Conservation (phyloP, 2,113 vertebrate genomes). For the Benitochromis conjunctus region DNA sequence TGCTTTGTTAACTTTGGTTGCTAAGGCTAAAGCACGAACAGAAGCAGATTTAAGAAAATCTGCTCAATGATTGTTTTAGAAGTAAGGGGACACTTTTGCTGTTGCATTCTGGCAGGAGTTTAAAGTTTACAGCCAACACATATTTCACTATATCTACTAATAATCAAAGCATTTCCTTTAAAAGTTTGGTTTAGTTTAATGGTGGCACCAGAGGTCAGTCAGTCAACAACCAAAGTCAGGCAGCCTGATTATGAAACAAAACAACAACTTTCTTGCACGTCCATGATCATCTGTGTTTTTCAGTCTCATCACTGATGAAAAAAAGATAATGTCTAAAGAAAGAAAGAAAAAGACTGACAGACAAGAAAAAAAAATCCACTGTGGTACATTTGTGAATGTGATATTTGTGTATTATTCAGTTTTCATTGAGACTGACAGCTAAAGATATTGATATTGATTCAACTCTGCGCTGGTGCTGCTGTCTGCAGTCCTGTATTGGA, state of each 20-base stretch:
- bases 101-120: neutral
- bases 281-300: neutral
- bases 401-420: neutral
- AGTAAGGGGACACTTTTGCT: neutral
- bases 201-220: neutral
- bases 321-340: neutral
- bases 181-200: neutral
- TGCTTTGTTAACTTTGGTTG: neutral
- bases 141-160: neutral
- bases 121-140: neutral
- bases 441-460: neutral
- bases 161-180: neutral
- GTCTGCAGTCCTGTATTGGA: neutral
- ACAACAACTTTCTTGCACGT: neutral
- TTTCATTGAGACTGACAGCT: neutral
- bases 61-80: neutral
- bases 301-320: neutral
- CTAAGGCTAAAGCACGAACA: neutral
- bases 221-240: neutral
- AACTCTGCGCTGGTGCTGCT: neutral
- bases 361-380: neutral
- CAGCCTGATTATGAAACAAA: neutral
- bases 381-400: neutral
- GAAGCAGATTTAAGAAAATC: neutral
- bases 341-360: neutral